Conservation (phyloP, 1,140 invertebrate genomes). For the Condylostylus longicornis region DNA sequence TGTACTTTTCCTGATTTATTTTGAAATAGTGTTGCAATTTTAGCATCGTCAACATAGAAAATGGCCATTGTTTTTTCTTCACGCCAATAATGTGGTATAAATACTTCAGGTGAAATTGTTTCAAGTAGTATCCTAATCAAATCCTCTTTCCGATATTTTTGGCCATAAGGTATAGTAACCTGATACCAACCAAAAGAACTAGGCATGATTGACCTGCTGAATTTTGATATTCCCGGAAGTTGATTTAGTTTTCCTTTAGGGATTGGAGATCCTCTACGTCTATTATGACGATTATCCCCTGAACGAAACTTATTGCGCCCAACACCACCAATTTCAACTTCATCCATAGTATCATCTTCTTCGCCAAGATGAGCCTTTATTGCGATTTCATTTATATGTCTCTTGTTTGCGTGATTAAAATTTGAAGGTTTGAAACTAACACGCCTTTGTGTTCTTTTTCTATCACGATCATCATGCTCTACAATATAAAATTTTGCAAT, state of each 20-base stretch:
- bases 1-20: slow-evolving; percentile 45
- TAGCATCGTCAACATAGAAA: slow-evolving; percentile 57
- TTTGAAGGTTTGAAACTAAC: slow-evolving; percentile 26
- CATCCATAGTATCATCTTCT: slow-evolving; percentile 24
- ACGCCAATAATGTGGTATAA: slow-evolving; percentile 46
- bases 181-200: slow-evolving; percentile 27
- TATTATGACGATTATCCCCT: slow-evolving; percentile 13
- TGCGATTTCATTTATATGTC: slow-evolving; percentile 17
- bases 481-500: background rate
- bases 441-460: slow-evolving; percentile 17
- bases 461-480: slow-evolving; percentile 7
- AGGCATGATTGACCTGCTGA: slow-evolving; percentile 15
- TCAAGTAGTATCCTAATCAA: slow-evolving; percentile 43
- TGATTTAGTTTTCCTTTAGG: slow-evolving; percentile 20
- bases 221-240: no score
- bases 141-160: slow-evolving; percentile 54
- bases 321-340: slow-evolving; percentile 11
- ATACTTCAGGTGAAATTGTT: slow-evolving; percentile 43
- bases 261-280: slow-evolving; percentile 13
- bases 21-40: slow-evolving; percentile 45
- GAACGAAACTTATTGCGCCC: slow-evolving; percentile 16
- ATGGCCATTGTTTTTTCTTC: slow-evolving; percentile 38
- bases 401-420: slow-evolving; percentile 15
- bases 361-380: slow-evolving; percentile 18
- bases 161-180: slow-evolving; percentile 46